phyloP scores from a whole-genome alignment of 2,888 invertebrate species.

The Diabrotica balteata region DNA sequence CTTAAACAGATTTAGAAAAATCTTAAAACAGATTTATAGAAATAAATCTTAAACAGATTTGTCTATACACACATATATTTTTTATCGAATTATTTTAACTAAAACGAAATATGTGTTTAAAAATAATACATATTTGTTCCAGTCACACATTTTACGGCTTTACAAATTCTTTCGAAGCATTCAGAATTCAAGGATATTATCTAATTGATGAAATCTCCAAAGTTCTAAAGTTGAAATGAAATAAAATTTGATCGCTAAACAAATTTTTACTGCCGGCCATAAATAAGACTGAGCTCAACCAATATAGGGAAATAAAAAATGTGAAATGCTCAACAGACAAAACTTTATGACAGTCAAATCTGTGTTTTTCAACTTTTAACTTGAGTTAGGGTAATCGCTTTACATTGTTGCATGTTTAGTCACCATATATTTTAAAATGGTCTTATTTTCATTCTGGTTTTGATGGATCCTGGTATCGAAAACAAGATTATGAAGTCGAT shows the following conservation, averaged over 20 bases:
- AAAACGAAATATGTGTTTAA: too few species aligned
- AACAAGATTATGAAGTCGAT: slow-evolving; percentile 5
- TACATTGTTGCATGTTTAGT: slow-evolving; percentile 8
- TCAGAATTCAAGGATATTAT: too few species aligned
- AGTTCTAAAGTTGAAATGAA: slow-evolving; percentile 14
- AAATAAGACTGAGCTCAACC: slow-evolving; percentile 23
- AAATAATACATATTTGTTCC: too few species aligned
- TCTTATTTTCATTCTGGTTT: neutral
- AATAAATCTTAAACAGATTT: too few species aligned
- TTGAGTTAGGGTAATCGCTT: slow-evolving; percentile 3
- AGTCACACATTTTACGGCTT: too few species aligned
- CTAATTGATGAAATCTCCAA: slow-evolving; percentile 2
- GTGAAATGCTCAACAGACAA: slow-evolving; percentile 12
- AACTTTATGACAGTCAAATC: slow-evolving; percentile 7
- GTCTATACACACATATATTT: too few species aligned
- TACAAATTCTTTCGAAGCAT: too few species aligned
- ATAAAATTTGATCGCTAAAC: slow-evolving; percentile 17
- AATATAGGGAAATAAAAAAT: slow-evolving; percentile 28
- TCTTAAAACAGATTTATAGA: too few species aligned
- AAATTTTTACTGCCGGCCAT: slow-evolving; percentile 20
- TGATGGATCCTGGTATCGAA: slow-evolving; percentile 6
- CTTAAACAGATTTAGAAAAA: too few species aligned
- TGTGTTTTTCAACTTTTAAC: slow-evolving; percentile 8
- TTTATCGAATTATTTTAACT: too few species aligned
- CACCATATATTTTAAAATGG: neutral